Conservation (phyloP, 2,113 vertebrate genomes). For the Addax nasomaculatus region DNA sequence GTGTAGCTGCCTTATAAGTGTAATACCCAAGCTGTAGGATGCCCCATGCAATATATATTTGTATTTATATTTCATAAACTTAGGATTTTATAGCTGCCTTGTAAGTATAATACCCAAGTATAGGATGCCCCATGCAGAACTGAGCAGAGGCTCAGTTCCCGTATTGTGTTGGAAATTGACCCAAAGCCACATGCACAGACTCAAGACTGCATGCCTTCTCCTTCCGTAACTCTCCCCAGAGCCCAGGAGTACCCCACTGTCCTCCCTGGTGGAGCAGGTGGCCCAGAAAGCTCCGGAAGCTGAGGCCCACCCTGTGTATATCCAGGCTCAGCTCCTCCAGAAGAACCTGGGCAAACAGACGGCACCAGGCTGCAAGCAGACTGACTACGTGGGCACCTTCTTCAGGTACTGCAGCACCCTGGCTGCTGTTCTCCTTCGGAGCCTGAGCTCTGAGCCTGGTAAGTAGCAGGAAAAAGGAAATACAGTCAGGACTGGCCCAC, state of each 20-base stretch:
- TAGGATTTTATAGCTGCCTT: background rate
- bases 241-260: conserved; percentile 79
- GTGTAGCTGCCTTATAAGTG: background rate
- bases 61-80: background rate
- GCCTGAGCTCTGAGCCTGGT: conserved; percentile 88
- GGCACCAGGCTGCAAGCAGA: conserved; percentile 54
- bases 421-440: conserved; percentile 86
- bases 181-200: background rate
- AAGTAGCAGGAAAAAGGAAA: conserved; percentile 24
- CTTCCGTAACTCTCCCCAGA: conserved; percentile 74
- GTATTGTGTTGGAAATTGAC: background rate
- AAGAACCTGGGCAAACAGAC: conserved; percentile 83
- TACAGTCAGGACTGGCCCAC: background rate
- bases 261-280: conserved; percentile 87
- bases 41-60: background rate
- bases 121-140: background rate
- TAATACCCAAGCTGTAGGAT: background rate
- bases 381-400: conserved; percentile 87
- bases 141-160: background rate
- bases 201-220: background rate
- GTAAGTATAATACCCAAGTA: background rate
- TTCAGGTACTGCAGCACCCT: conserved; percentile 89
- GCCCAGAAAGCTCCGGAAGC: conserved; percentile 85
- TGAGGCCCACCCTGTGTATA: conserved; percentile 86
- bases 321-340: conserved; percentile 88